Evolutionary conservation across 2,113 vertebrate genomes (phyloP), one percentile per base, ranked within the genome.

Genomic region (Morone saxatilis): DNA sequence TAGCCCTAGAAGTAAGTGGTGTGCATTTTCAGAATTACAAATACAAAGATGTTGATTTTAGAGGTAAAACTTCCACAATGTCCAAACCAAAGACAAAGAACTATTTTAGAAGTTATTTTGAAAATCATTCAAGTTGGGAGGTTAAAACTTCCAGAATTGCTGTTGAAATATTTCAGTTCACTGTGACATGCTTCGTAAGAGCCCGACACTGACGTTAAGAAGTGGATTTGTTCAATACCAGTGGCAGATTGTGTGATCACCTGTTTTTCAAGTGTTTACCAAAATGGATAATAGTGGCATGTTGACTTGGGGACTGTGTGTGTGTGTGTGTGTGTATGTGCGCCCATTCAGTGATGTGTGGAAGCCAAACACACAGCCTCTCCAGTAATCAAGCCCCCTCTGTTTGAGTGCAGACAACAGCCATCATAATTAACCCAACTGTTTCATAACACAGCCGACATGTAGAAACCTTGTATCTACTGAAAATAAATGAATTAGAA

Each of bases 311-410:
- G 19, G 10, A 16, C 25, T 36, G 6, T 36, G 40, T 22, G 13
- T 22, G 7, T 56, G 50, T 40, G 40, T 71, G 36, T 38, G 62
- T 25, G 6, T 38, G 41, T 22, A 9, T 22, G 8, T 20, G 25
- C 25, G 25, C 25, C 14, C 31, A 7, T 71, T 40, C 25, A 31
- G 12, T 56, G 48, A 9, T 71, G 72, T 11, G 53, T 82, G 36
- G 45, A 56, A 76, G 54, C 78, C 78, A 79, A 86, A 71, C 56
- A 73, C 25, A 76, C 51, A 75, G 6, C 36, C 53, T 78, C 71
- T 88, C 22, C 70, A 80, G 61, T 67, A 77, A 84, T 88, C 81
- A 88, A 83, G 76, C 53, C 45, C 69, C 62, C 71, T 84, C 79
- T 72, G 56, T 84, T 72, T 51, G 56, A 83, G 72, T 47, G 41